These are phyloP conservation scores for Pseudorhiza aurosa DNA, from an alignment of 30 jellyfish, hydroid and myxozoan genomes.

Conservation along the genomic window DNA sequence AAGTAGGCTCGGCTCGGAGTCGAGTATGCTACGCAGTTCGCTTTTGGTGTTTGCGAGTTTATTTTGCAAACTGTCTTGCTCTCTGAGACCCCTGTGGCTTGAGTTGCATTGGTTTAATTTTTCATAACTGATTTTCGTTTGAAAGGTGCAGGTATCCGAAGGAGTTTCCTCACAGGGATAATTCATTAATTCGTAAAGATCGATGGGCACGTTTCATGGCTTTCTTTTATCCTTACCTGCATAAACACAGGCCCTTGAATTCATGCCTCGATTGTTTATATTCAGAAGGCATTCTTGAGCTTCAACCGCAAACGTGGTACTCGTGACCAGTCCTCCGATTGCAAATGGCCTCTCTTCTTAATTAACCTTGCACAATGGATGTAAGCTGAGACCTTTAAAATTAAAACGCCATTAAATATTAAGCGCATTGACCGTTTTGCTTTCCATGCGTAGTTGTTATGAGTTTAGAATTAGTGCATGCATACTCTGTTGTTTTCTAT, in stretches of 20 bases:
- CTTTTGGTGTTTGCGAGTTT: too few species aligned
- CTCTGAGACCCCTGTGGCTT: not conserved
- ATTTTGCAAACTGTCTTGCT: too few species aligned
- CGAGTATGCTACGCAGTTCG: too few species aligned
- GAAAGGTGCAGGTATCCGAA: slow-evolving; percentile 37
- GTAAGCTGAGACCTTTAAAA: not conserved
- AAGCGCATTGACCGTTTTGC: slow-evolving; percentile 16
- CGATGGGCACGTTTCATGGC: slow-evolving; percentile 17
- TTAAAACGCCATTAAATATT: slow-evolving; percentile 30
- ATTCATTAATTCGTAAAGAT: slow-evolving; percentile 37
- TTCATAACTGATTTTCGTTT: not conserved
- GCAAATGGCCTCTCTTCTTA: not conserved
- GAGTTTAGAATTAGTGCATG: not conserved
- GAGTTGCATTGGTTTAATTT: slow-evolving; percentile 22
- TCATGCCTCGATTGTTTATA: slow-evolving; percentile 30
- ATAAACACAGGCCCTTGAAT: not conserved
- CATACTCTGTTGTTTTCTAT: not conserved
- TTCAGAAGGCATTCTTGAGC: slow-evolving; percentile 18
- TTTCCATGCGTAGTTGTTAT: slow-evolving; percentile 8
- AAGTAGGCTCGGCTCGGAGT: too few species aligned
- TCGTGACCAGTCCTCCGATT: not conserved
- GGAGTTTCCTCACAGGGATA: slow-evolving; percentile 10
- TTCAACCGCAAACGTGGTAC: slow-evolving; percentile 23
- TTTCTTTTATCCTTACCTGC: slow-evolving; percentile 59
- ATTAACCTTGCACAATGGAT: slow-evolving; percentile 2